These are phyloP conservation scores for Petroica traversi DNA, from an alignment of 2,113 vertebrate species.

Conservation along the genomic window DNA sequence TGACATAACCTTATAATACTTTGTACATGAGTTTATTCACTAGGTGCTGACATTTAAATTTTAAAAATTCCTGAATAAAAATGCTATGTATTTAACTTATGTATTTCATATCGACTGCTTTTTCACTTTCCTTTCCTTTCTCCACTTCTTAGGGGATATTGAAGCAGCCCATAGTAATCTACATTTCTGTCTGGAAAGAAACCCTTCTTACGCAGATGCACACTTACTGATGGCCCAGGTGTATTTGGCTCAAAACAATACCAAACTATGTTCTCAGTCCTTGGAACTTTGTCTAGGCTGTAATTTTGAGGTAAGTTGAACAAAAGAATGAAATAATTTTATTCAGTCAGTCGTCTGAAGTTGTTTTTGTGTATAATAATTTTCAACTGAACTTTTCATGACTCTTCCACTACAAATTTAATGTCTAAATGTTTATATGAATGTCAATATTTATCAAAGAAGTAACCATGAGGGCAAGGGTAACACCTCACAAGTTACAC, in stretches of 20 bases:
- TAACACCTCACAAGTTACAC: neutral
- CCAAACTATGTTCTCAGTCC: constrained; percentile 86
- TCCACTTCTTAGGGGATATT: constrained; percentile 74
- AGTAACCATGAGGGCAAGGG: neutral
- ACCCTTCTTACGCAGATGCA: constrained; percentile 87
- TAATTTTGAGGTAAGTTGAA: constrained; percentile 88
- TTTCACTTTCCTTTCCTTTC: neutral
- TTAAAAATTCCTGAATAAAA: neutral
- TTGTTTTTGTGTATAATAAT: neutral
- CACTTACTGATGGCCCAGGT: constrained; percentile 96
- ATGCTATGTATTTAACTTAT: neutral
- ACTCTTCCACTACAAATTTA: neutral
- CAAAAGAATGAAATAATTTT: neutral
- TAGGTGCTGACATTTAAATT: neutral
- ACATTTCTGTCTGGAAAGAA: constrained; percentile 85
- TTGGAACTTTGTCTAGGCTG: constrained; percentile 94
- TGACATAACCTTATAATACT: neutral
- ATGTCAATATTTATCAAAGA: neutral
- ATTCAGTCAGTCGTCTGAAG: neutral
- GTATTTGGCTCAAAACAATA: constrained; percentile 87
- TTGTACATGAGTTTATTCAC: neutral
- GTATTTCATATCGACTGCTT: neutral
- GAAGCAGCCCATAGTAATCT: constrained; percentile 86
- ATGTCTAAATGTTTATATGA: neutral
- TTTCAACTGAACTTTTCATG: neutral